Evolutionary conservation across 2,113 vertebrate species (phyloP), one percentile per base, ranked within the genome.

Genomic region (Crotalus helleri): DNA sequence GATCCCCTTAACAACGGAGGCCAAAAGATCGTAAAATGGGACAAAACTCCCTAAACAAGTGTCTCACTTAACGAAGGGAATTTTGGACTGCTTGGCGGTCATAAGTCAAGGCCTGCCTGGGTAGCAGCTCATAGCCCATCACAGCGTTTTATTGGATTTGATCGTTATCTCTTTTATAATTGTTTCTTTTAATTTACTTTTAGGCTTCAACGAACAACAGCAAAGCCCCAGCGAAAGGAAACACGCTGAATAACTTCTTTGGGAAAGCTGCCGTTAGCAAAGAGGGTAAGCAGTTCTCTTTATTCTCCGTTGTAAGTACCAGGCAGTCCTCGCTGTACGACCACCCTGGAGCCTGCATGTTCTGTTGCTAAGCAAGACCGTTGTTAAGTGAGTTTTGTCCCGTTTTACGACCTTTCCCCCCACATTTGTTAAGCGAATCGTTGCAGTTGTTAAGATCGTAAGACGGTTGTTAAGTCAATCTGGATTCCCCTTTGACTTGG

Each of bases 231-330:
- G 94, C 88, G 26, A 99, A 99, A 95, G 81, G 93, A 54, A 98
- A 85, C 91, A 91, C 96, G 2, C 95, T 98, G 95, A 97, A 93
- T 93, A 99, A 99, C 96, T 99, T 99, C 96, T 99, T 99, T 97
- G 98, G 98, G 74, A 99, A 96, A 97, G 98, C 98, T 96, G 96
- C 98, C 90, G 94, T 97, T 95, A 98, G 99, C 99, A 97, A 99
- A 99, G 98, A 92, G 92, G 93, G 23, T 61, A 54, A 61, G 69
- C 7, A 55, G 19, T 4, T 1, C 1, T 23, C 1, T 86, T 19
- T 90, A 5, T 94, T 69, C 24, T 26, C 39, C 1, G 0, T 88
- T 10, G 29, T 23, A 19, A 88, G 55, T 29, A 12, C 61, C 26
- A 64, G 3, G 61, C 4, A 4, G 3, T 64, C 26, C 11, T 64